phyloP scores from a whole-genome alignment of 2,888 invertebrate genomes.

The Eudasyphora cyanicolor region DNA sequence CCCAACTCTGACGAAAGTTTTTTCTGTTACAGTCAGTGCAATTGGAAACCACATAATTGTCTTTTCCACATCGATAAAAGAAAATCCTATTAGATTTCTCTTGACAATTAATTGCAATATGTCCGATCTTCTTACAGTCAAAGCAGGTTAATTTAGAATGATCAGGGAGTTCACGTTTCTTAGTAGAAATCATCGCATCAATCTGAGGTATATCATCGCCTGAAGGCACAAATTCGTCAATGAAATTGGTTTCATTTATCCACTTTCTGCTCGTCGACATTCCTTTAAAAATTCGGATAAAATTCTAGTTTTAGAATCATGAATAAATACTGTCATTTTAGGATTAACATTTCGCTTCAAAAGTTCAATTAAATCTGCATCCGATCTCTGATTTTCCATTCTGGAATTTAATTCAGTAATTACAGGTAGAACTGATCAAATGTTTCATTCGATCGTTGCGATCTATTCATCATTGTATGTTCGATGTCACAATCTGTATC shows the following conservation, averaged over 20 bases:
- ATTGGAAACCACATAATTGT: conserved; percentile 23
- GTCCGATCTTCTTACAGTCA: conserved; percentile 20
- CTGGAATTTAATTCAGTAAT: neutral
- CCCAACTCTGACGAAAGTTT: conserved; percentile 29
- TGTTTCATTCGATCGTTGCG: conserved; percentile 7
- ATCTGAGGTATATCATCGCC: neutral
- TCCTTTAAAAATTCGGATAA: conserved; percentile 19
- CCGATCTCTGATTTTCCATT: conserved; percentile 29
- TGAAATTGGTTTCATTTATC: neutral
- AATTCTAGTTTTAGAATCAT: neutral
- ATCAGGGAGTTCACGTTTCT: neutral
- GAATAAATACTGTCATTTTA: conserved; percentile 8
- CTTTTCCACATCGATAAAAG: conserved; percentile 30
- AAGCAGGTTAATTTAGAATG: conserved; percentile 3
- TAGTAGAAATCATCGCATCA: neutral
- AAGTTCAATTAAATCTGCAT: conserved; percentile 25
- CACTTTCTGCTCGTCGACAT: conserved; percentile 14
- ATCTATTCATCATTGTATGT: conserved; percentile 27
- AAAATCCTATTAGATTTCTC: conserved; percentile 37
- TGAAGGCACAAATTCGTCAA: neutral
- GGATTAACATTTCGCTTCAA: conserved; percentile 34
- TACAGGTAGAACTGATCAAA: conserved; percentile 25
- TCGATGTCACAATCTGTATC: conserved; percentile 39
- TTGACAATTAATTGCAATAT: conserved; percentile 13
- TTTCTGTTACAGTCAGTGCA: conserved; percentile 24